Evolutionary conservation across 2,113 vertebrate species (phyloP), one percentile per base, ranked within the genome.

Genomic region (Anseranas semipalmata): DNA sequence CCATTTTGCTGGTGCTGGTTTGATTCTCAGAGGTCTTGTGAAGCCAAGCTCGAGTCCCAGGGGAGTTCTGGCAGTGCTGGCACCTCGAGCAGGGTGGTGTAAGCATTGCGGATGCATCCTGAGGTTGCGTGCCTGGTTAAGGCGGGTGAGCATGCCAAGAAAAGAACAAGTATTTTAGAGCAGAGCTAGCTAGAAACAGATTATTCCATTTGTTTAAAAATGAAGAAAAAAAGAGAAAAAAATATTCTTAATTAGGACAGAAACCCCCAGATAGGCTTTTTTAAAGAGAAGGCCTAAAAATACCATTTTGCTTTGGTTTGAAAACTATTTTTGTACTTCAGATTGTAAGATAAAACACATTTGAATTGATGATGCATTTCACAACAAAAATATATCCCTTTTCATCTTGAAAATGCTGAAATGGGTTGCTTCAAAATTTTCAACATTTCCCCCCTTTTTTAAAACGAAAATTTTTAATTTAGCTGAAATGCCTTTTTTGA

Each of bases 281-380:
- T 84, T 2, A 77, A 84, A 87, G 65, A 71, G 59, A 74, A 87
- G 74, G 41, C 30, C 90, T 90, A 95, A 95, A 93, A 95, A 89
- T 90, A 87, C 2, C 0, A 53, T 55, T 89, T 95, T 82, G 75
- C 89, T 95, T 90, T 87, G 75, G 80, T 77, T 97, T 80, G 46
- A 77, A 90, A 92, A 55, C 59, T 91, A 71, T 76, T 94, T 95
- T 91, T 91, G 60, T 41, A 91, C n/a, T 83, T 93, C 76, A 80
- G 72, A 80, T 65, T 93, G 75, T 74, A 62, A 93, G 87, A 95
- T 82, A 90, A 90, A 96, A 72, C 43, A 94, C 43, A 45, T 72
- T 90, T 68, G 60, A 89, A 87, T 35, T 82, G 87, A 85, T 85
- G 78, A 91, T 91, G 90, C 28, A 66, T 90, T 94, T 91, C 50